Evolutionary conservation across 2,888 invertebrate species (phyloP), one percentile per base, ranked within the genome.

Genomic region (Andricus curvator): DNA sequence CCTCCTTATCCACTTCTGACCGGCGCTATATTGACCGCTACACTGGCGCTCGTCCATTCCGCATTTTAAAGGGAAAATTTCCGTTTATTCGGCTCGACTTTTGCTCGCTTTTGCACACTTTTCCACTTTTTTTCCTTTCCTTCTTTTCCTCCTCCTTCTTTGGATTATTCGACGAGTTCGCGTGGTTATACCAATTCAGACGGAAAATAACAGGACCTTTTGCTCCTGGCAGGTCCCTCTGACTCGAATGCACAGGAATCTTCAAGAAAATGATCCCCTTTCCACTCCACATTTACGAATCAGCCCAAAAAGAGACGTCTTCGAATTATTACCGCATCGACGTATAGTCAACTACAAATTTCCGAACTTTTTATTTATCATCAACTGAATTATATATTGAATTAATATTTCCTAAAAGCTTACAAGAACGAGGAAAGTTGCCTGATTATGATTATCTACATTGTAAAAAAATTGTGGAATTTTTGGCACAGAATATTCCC

Each of bases 21-120:
- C 81, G 79, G 77, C 85, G 82, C 84, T 86, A 86, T 90, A 90
- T 91, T 89, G 90, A 90, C 88, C 90, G 87, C 80, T 82, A 81
- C 77, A 81, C 83, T 85, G 62, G 80, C 87, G 85, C 86, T 88
- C 82, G 78, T 83, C 89, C 87, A 90, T 91, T 91, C 89, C 90
- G 91, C 90, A 92, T 92, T 92, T 92, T 92, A 91, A 92, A 91
- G 89, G 88, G 89, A 90, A 92, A 92, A 92, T 92, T 92, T 92
- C 88, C 89, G 90, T 91, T 91, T 90, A 88, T 88, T 89, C 87
- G 85, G 76, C 83, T 86, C 86, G 88, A 87, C 86, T 88, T 88
- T 86, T 83, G 85, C 86, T 82, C 67, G 70, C 66, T 62, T 44
- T 65, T 60, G 74, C 80, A 64, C 68, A 87, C 86, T 88, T 88